Evolutionary conservation across 2,888 invertebrate genomes (phyloP).

Genomic region (Sphinx pinastri): DNA sequence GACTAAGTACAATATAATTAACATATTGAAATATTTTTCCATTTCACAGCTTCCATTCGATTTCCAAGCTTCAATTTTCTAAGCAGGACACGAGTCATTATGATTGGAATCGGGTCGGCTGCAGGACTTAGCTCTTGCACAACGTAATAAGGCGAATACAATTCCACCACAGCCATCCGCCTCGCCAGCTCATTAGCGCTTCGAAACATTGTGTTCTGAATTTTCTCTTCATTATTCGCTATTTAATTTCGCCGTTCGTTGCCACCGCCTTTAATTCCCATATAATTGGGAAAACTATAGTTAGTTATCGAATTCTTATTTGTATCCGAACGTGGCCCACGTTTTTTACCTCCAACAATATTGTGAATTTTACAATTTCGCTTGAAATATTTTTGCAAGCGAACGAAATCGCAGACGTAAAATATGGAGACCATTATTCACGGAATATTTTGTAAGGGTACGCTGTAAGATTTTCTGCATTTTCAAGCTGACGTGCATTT

Average conservation of each 20-base stretch:
- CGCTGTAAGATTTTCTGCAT: constrained; percentile 14
- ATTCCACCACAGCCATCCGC: constrained; percentile 16
- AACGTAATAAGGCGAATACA: constrained; percentile 20
- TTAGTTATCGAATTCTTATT: constrained; percentile 10
- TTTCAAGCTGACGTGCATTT: constrained; percentile 19
- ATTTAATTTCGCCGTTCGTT: constrained; percentile 36
- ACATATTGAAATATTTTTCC: too few relatives aligned
- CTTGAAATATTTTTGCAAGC: constrained; percentile 17
- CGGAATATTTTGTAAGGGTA: constrained; percentile 24
- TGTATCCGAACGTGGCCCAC: neutral
- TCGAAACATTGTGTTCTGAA: constrained; percentile 35
- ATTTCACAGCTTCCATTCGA: too few relatives aligned
- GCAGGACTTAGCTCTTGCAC: constrained; percentile 6
- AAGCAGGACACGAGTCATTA: neutral
- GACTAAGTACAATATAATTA: too few relatives aligned
- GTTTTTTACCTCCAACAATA: neutral
- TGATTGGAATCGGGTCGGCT: neutral
- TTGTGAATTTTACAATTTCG: constrained; percentile 3
- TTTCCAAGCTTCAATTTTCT: too few relatives aligned
- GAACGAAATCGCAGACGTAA: constrained; percentile 20
- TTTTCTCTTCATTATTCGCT: constrained; percentile 38
- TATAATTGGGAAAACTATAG: constrained; percentile 6
- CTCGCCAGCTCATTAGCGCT: constrained; percentile 26
- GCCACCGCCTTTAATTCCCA: constrained; percentile 13
- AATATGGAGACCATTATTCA: constrained; percentile 23